Evolutionary conservation across 2,113 vertebrate genomes (phyloP).

Genomic region (Pseudopodoces humilis): DNA sequence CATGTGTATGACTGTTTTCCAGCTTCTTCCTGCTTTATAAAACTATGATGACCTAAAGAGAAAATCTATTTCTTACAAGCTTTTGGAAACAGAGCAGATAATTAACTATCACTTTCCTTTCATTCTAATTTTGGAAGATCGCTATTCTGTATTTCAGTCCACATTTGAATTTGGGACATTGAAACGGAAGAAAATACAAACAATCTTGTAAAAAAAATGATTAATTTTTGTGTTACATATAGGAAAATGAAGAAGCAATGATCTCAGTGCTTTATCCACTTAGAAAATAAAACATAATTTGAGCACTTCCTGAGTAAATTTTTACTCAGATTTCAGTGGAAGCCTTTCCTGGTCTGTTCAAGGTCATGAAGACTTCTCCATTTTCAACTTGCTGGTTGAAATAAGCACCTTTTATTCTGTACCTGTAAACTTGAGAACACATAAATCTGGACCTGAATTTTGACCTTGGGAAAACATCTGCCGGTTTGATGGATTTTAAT

Average conservation of each 20-base stretch:
- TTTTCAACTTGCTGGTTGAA: background rate
- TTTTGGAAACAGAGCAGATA: background rate
- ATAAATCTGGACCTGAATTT: background rate
- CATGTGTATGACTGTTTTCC: constrained; percentile 12
- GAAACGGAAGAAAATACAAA: background rate
- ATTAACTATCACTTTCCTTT: background rate
- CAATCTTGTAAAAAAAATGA: background rate
- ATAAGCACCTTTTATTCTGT: background rate
- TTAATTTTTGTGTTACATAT: background rate
- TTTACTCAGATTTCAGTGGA: background rate
- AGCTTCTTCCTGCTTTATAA: constrained; percentile 4
- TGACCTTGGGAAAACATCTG: background rate
- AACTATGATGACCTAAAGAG: background rate
- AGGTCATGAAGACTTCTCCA: background rate
- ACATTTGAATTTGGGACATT: background rate
- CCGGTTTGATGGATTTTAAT: background rate
- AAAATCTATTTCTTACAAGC: background rate
- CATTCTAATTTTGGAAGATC: background rate
- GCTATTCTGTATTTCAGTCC: background rate
- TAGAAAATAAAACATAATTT: background rate
- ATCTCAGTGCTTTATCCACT: background rate
- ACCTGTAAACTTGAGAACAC: background rate
- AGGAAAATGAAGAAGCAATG: background rate
- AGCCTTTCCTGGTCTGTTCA: background rate
- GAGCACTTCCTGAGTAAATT: fast-evolving